A percentile compares a stretch with the other conserved stretches of the same genome.
Conservation (phyloP, 2,113 vertebrate genomes). For the Clarias batrachus region DNA sequence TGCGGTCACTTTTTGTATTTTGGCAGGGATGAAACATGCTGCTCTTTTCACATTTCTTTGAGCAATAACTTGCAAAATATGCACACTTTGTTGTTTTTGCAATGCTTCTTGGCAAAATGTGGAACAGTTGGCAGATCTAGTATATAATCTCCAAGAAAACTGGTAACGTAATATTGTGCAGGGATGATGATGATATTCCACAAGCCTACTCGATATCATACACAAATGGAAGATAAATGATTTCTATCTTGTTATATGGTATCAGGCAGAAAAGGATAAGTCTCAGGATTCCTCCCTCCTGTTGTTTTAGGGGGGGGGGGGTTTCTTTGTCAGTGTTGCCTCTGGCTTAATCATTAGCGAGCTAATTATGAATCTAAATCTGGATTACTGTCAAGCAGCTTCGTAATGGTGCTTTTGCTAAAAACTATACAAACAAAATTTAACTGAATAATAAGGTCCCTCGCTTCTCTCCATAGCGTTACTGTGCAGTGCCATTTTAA, state of each 20-base stretch:
- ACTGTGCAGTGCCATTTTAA: neutral
- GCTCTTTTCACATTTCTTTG: neutral
- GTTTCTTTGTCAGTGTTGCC: neutral
- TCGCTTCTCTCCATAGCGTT: neutral
- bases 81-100: neutral
- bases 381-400: neutral
- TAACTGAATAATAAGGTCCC: conserved; percentile 3
- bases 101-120: neutral
- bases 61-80: neutral
- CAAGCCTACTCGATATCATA: neutral
- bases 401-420: neutral
- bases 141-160: neutral
- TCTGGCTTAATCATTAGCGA: conserved; percentile 7
- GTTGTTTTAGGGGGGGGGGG: neutral
- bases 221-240: neutral
- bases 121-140: neutral
- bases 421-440: neutral
- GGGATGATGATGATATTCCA: no score
- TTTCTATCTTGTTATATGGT: neutral
- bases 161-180: neutral
- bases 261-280: neutral
- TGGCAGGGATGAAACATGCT: no score
- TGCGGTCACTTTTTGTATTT: no score
- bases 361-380: neutral
- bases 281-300: neutral